Conservation (phyloP, 2,888 invertebrate genomes). For the Blomia tropicalis region DNA sequence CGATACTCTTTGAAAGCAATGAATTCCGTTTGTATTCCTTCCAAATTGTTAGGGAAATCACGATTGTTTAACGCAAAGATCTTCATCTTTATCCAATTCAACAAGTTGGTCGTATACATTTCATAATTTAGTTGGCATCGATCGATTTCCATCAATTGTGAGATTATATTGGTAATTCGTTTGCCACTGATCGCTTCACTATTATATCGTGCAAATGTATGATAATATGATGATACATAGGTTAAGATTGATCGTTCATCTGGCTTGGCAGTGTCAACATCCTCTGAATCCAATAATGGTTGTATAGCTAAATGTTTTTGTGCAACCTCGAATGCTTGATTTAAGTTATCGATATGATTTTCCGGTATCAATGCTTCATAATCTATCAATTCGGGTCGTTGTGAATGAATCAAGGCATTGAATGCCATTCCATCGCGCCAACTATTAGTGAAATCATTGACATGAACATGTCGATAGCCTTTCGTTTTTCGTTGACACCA, state of each 20-base stretch:
- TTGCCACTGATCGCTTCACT: conserved; percentile 93
- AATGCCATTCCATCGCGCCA: conserved; percentile 95
- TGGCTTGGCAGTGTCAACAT: conserved; percentile 79
- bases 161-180: conserved; percentile 91
- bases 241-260: conserved; percentile 98
- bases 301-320: conserved; percentile 83
- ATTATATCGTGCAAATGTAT: conserved; percentile 75
- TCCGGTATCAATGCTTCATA: conserved; percentile 60
- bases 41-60: conserved; percentile 79
- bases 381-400: conserved; percentile 84
- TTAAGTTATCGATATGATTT: conserved; percentile 82
- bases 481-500: conserved; percentile 98
- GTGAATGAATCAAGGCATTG: conserved; percentile 94
- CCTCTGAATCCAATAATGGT: conserved; percentile 81
- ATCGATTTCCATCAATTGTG: conserved; percentile 87
- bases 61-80: conserved; percentile 63
- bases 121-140: conserved; percentile 78
- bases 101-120: conserved; percentile 58
- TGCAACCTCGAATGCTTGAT: conserved; percentile 92
- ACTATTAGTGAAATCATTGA: conserved; percentile 49
- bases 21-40: conserved; percentile 73
- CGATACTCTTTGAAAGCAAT: conserved; percentile 83
- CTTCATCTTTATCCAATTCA: conserved; percentile 84
- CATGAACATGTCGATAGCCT: conserved; percentile 45
- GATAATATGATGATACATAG: conserved; percentile 96